phyloP scores from a whole-genome alignment of 2,797 vertebrate genomes.

The Enteromius trimaculatus region DNA sequence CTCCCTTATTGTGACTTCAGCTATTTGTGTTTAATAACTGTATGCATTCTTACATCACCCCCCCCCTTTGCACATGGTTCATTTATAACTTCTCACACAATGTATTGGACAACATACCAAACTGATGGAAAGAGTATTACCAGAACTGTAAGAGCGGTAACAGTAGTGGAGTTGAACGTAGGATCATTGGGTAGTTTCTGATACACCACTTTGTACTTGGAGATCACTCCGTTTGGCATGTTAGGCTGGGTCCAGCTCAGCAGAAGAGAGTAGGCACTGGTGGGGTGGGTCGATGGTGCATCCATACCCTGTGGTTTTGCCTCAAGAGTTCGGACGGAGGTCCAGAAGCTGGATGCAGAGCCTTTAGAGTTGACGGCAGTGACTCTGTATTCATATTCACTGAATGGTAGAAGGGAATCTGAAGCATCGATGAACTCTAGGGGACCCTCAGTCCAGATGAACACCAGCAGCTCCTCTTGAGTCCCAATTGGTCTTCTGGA shows the following conservation, averaged over 20 bases:
- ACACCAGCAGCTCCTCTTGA: constrained; percentile 82
- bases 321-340: constrained; percentile 79
- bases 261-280: constrained; percentile 74
- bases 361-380: constrained; percentile 83
- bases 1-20: background rate
- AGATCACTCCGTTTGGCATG: constrained; percentile 84
- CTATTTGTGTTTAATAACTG: background rate
- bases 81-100: constrained; percentile 19
- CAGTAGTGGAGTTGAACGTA: constrained; percentile 71
- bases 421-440: constrained; percentile 85
- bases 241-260: constrained; percentile 84
- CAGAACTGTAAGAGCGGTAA: constrained; percentile 83
- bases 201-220: constrained; percentile 82
- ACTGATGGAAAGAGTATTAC: constrained; percentile 70
- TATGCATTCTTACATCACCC: background rate
- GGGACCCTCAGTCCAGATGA: constrained; percentile 84
- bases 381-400: constrained; percentile 83
- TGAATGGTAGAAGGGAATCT: constrained; percentile 80
- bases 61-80: constrained; percentile 7
- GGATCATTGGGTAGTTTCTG: constrained; percentile 79
- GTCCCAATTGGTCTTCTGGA: constrained; percentile 79
- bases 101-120: background rate
- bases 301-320: constrained; percentile 80
- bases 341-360: constrained; percentile 83
- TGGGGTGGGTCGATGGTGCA: constrained; percentile 77